Base-by-base conservation (phyloP, 53 echinoderm and acorn worm genomes). In the Holothuria scabra region DNA sequence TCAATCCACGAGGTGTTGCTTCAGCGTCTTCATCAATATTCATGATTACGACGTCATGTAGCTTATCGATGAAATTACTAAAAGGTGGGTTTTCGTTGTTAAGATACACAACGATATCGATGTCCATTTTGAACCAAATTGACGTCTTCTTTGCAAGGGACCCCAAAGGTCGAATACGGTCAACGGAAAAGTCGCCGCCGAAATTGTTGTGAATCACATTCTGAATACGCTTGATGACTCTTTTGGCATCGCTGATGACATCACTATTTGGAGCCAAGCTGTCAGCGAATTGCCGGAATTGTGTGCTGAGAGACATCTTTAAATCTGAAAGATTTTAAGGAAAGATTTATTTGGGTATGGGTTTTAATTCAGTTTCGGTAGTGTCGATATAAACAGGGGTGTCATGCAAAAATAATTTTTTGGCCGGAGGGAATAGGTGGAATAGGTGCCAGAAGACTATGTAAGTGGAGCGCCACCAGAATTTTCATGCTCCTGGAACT, bases 121-220 rank as follows among this genome's bases (percentile, higher is more conserved):
- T 57, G n/a, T 57, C 78, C 78, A 78, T 57, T 21, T 78, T 78
- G 78, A 78, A 59, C 78, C 78, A 78, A 1, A 78, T 21, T 2
- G 78, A 78, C 18, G 78, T 78, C 28, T 78, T 78, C 52, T 78
- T 78, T 3, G 32, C 20, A 19, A 57, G 29, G 2, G 56, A 56
- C 6, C 78, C 78, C 4, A 78, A 31, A 29, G 78, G 78, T 78
- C 57, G 28, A 0, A 78, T 78, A 16, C 78, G 78, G 31, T 78
- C 78, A 33, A 78, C 33, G 28, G 78, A 78, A 56, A 78, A 78
- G 16, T 21, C 30, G 29, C 21, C 78, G 29, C 58, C 12, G 18
- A 48, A 29, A 28, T 78, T 6, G 8, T 10, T 55, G 21, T 57
- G 56, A 2, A 78, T 18, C 12, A 57, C 58, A 16, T 56, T 56